Conservation (phyloP, 2,888 invertebrate species). For the Ashinkailepas kermadecensis region DNA sequence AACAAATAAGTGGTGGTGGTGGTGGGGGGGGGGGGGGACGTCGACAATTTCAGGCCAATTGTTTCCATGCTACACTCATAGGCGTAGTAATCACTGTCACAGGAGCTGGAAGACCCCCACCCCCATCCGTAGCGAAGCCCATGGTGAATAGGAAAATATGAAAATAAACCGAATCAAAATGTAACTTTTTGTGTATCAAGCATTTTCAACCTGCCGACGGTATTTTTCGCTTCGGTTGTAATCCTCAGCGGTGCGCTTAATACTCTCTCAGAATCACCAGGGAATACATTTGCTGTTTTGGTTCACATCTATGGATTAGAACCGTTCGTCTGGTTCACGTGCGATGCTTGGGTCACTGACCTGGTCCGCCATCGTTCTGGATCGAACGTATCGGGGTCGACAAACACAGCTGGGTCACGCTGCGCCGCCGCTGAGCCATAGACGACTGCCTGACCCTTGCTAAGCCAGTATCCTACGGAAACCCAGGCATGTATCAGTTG, state of each 20-base stretch:
- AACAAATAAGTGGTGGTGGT: too few species aligned
- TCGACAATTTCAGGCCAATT: too few species aligned
- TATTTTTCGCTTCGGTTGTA: background rate
- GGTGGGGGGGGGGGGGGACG: too few species aligned
- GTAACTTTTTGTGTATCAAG: background rate
- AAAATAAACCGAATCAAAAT: too few species aligned
- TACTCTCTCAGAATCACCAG: background rate
- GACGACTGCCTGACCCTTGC: conserved; percentile 21
- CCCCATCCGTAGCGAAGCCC: too few species aligned
- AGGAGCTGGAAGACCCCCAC: too few species aligned
- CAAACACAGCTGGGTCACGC: conserved; percentile 23
- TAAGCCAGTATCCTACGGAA: background rate
- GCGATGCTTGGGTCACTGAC: background rate
- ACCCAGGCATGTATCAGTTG: background rate
- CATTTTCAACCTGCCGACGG: background rate
- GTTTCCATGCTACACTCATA: too few species aligned
- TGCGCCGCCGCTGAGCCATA: conserved; percentile 5
- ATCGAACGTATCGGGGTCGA: conserved; percentile 20
- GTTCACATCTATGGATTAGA: background rate
- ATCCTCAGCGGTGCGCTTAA: background rate
- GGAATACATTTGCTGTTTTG: background rate
- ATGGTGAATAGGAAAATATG: too few species aligned
- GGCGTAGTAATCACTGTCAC: too few species aligned
- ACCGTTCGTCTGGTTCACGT: background rate
- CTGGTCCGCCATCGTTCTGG: conserved; percentile 24